A percentile compares a stretch with the other conserved stretches of the same genome.
Evolutionary conservation across 2,113 vertebrate species (phyloP).

Genomic region (Peucedramus taeniatus): DNA sequence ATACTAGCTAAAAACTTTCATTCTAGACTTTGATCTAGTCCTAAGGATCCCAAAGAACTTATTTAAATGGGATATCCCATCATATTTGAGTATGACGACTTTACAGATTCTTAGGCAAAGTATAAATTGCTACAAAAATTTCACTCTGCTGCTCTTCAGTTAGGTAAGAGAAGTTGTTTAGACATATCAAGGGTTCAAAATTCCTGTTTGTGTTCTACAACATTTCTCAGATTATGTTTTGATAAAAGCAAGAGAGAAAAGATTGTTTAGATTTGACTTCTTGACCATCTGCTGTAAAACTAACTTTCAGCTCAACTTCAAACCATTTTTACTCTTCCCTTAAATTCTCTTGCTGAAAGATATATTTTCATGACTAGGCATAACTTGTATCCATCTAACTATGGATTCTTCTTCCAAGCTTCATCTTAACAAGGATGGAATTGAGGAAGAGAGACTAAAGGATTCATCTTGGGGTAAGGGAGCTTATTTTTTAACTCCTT

Average conservation of each 20-base stretch:
- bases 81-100: neutral
- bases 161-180: neutral
- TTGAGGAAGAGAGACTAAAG: slow-evolving; percentile 12
- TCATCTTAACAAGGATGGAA: slow-evolving; percentile 16
- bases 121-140: neutral
- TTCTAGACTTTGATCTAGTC: neutral
- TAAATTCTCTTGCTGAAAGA: neutral
- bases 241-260: neutral
- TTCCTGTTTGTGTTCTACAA: neutral
- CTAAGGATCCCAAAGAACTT: neutral
- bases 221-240: slow-evolving; percentile 15
- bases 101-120: neutral
- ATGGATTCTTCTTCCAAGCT: slow-evolving; percentile 14
- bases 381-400: slow-evolving; percentile 1
- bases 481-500: neutral
- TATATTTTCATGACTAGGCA: neutral
- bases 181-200: neutral
- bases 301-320: neutral
- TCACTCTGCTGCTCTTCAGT: neutral
- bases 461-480: neutral
- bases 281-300: neutral
- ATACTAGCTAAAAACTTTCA: neutral
- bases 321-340: neutral
- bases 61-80: neutral
- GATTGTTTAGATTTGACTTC: neutral